Evolutionary conservation across 2,113 vertebrate species (phyloP).

Genomic region (Oreotrochilus melanogaster): DNA sequence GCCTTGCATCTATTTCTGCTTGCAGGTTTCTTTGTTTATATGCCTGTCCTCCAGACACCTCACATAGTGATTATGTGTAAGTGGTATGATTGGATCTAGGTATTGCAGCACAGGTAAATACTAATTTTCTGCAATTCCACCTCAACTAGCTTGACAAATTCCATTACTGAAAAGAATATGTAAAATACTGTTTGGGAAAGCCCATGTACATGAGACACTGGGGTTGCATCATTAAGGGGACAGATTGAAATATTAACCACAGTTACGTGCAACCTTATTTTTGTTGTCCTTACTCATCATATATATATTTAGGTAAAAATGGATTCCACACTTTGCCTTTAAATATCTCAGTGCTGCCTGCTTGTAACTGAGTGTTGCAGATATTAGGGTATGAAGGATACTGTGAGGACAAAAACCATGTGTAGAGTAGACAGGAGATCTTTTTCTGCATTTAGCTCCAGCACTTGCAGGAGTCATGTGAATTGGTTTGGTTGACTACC

Average conservation of each 20-base stretch:
- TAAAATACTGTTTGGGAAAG: slow-evolving; percentile 10
- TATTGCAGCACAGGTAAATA: slow-evolving; percentile 35
- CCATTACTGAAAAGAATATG: background rate
- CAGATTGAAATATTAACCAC: slow-evolving; percentile 19
- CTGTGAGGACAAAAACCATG: background rate
- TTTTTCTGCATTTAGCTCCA: background rate
- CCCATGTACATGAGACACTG: background rate
- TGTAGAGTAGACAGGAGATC: background rate
- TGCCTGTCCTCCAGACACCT: background rate
- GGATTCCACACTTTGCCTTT: background rate
- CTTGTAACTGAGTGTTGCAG: background rate
- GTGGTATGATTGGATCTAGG: background rate
- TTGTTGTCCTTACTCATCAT: background rate
- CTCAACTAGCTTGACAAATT: slow-evolving; percentile 1
- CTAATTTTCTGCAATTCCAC: slow-evolving; percentile 22
- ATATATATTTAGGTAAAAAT: background rate
- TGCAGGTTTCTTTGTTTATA: background rate
- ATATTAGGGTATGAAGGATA: background rate
- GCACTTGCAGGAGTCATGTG: background rate
- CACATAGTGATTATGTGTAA: background rate
- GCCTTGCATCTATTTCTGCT: background rate
- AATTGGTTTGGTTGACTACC: background rate
- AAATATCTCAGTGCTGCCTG: background rate
- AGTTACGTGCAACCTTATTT: slow-evolving; percentile 3
- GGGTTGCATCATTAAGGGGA: background rate